Evolutionary conservation across 2,888 invertebrate genomes (phyloP).

Genomic region (Hyles lineata): DNA sequence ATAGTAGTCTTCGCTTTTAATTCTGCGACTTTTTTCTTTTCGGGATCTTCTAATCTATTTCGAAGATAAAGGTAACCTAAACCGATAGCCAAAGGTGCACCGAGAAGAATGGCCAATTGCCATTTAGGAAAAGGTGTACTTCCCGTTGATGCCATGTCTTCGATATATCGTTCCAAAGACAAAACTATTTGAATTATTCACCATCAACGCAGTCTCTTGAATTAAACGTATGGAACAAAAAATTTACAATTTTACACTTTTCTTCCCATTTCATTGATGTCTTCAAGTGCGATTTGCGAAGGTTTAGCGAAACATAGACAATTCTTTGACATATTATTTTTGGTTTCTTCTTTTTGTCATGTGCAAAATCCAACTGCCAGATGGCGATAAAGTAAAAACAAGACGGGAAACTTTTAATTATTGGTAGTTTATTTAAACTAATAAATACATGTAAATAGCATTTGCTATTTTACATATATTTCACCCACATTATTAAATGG

Average conservation of each 20-base stretch:
- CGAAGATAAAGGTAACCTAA: conserved; percentile 91
- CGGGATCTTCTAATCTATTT: conserved; percentile 83
- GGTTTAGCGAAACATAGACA: conserved; percentile 53
- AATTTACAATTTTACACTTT: conserved; percentile 62
- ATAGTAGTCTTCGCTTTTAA: conserved; percentile 83
- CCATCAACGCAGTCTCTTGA: conserved; percentile 64
- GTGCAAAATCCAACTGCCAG: neutral
- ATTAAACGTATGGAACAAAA: conserved; percentile 52
- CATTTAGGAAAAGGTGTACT: conserved; percentile 90
- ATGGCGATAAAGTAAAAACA: conserved; percentile 25
- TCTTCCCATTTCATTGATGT: conserved; percentile 64
- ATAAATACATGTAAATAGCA: too few species aligned
- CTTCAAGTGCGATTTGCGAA: conserved; percentile 38
- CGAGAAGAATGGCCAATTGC: conserved; percentile 93
- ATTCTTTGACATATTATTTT: conserved; percentile 50
- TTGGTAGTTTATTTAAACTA: neutral
- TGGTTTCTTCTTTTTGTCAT: conserved; percentile 35
- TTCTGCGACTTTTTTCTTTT: conserved; percentile 82
- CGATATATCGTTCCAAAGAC: conserved; percentile 49
- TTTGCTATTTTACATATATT: too few species aligned
- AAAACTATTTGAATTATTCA: conserved; percentile 63
- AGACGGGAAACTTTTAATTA: conserved; percentile 12
- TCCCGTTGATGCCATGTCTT: conserved; percentile 79
- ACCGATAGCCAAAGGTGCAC: conserved; percentile 93
- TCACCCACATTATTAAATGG: too few species aligned